Conservation (phyloP, 2,797 vertebrate genomes). For the Mus minutoides region DNA sequence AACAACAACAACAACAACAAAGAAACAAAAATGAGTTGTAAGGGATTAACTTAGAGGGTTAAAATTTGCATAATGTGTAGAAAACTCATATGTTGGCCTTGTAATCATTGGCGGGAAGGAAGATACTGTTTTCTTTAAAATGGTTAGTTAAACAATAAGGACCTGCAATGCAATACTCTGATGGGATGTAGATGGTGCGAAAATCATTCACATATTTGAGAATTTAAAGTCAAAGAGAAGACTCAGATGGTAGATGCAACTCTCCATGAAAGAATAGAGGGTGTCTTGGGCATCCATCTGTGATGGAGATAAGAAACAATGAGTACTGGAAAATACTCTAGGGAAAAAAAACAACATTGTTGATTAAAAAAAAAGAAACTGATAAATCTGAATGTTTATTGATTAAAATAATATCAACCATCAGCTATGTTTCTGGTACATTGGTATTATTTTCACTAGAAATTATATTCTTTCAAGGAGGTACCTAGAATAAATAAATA, state of each 20-base stretch:
- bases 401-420: neutral
- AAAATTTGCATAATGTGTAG: neutral
- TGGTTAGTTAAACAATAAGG: neutral
- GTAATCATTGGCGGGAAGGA: neutral
- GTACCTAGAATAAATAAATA: neutral
- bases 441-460: neutral
- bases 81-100: neutral
- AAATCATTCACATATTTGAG: neutral
- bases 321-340: neutral
- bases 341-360: neutral
- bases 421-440: neutral
- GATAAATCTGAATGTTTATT: neutral
- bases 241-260: neutral
- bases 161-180: neutral
- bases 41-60: neutral
- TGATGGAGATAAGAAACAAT: neutral
- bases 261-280: neutral
- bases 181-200: neutral
- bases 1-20: too few relatives aligned
- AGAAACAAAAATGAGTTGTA: neutral
- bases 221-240: neutral
- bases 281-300: neutral
- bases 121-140: neutral
- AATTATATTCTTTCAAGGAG: neutral
- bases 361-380: neutral